These are phyloP conservation scores for Callionymus lyra DNA, from an alignment of 2,113 vertebrate genomes.

Conservation along the genomic window DNA sequence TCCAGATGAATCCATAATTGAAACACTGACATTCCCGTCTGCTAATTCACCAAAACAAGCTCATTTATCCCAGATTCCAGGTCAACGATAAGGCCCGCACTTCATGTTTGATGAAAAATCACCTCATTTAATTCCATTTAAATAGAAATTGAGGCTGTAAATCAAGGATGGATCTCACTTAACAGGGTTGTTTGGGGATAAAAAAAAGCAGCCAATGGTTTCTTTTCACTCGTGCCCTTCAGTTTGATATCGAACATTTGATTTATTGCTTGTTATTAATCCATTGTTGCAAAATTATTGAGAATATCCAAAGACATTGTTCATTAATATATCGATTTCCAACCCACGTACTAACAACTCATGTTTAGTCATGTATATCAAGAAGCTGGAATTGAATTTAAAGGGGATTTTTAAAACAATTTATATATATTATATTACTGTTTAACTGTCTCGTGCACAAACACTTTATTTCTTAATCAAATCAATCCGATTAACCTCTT, in stretches of 20 bases:
- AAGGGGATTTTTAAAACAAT: no score
- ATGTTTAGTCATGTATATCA: no score
- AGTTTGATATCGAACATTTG: slow-evolving; percentile 56
- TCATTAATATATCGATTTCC: no score
- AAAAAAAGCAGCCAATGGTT: slow-evolving; percentile 11
- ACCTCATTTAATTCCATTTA: not conserved
- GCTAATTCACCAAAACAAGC: slow-evolving; percentile 5
- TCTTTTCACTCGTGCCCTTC: slow-evolving; percentile 51
- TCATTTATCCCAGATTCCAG: slow-evolving; percentile 7
- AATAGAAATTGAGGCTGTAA: not conserved
- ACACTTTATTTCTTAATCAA: no score
- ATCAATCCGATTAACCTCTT: no score
- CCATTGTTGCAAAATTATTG: no score
- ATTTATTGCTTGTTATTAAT: no score
- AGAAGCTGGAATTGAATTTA: no score
- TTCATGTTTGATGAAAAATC: not conserved
- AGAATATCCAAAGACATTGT: no score
- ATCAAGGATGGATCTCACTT: not conserved
- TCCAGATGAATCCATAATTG: slow-evolving; percentile 8
- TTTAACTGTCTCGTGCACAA: no score
- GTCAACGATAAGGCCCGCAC: slow-evolving; percentile 4
- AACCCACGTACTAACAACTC: no score
- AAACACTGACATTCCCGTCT: slow-evolving; percentile 6
- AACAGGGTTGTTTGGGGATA: not conserved
- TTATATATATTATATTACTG: no score